Base-by-base conservation (phyloP, 2,113 vertebrate species). In the Heteronetta atricapilla region DNA sequence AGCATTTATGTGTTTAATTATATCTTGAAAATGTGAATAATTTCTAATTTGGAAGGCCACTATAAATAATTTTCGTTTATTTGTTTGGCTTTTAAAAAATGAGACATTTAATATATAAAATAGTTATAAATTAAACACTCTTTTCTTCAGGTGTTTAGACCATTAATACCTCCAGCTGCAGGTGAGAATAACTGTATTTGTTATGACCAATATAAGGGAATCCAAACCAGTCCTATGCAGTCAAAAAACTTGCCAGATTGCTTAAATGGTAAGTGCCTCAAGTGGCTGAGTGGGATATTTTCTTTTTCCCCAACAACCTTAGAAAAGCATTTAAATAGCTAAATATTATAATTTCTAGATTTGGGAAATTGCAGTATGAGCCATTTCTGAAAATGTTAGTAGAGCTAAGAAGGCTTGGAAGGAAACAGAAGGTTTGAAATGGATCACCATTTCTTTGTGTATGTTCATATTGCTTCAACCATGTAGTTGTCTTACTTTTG, bases 181-280 rank as follows among this genome's bases (percentile, higher is more conserved):
- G 70, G 25, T 91, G n/a, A 82, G 84, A 95, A 89, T 64, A 84
- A 73, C 31, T 91, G 7, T 20, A 23, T 88, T 94, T 93, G 44
- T 77, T 89, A 44, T 53, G 74, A 87, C 19, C 66, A 82, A 11
- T 90, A 94, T 44, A 82, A 89, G 89, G 64, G 55, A 66, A 70
- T 84, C 33, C 55, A 67, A 62, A 91, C 10, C 53, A 82, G 52
- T 55, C 48, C 66, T 70, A 7, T 48, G 56, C 18, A 74, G 64
- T 81, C 91, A 70, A 56, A 93, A 84, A 59, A 67, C 11, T 38
- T 67, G 64, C 38, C 62, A 31, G 29, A 12, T 46, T 74, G 55
- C 38, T 84, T 66, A 48, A 62, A 63, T 53, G 84, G 76, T 86
- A 89, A 64, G 84, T 93, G 26, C 50, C 26, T 34, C 8, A 38